Conservation (phyloP, 2,888 invertebrate species). For the Mythimna ferrago region DNA sequence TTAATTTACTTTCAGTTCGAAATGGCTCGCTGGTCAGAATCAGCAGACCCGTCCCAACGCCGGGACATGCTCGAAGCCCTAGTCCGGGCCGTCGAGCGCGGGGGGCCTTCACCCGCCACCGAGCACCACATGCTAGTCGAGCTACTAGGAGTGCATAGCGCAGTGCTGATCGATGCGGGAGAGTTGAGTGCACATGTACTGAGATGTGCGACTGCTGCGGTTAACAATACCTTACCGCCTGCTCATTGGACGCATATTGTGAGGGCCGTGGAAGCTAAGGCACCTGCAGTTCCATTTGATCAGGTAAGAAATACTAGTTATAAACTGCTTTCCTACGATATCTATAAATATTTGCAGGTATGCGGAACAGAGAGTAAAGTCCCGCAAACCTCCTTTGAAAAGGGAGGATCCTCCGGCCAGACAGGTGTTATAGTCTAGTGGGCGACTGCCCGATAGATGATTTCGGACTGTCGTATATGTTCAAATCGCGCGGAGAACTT, state of each 20-base stretch:
- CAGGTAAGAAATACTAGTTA: conserved; percentile 67
- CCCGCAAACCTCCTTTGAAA: too few species aligned
- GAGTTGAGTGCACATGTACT: conserved; percentile 68
- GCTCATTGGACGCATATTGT: conserved; percentile 69
- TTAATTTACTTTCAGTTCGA: conserved; percentile 55
- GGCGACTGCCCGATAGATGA: too few species aligned
- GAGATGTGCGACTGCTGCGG: conserved; percentile 62
- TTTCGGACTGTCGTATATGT: too few species aligned
- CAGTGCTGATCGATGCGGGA: conserved; percentile 61
- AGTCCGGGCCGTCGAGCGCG: conserved; percentile 66
- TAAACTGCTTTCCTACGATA: too few species aligned
- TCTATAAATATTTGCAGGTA: too few species aligned
- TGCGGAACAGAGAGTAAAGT: too few species aligned
- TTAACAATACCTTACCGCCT: conserved; percentile 67
- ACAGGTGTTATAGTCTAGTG: too few species aligned
- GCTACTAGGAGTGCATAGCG: conserved; percentile 78
- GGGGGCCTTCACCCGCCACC: conserved; percentile 65
- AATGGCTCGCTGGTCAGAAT: conserved; percentile 70
- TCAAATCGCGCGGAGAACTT: too few species aligned
- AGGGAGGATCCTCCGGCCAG: too few species aligned
- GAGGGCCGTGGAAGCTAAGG: conserved; percentile 63
- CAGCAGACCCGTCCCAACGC: conserved; percentile 64
- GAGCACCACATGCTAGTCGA: conserved; percentile 76
- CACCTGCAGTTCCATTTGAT: conserved; percentile 69
- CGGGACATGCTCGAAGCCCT: conserved; percentile 72